A percentile compares a stretch with the other conserved stretches of the same genome.
Evolutionary conservation across 2,113 vertebrate genomes (phyloP).

Genomic region (Alethe diademata): DNA sequence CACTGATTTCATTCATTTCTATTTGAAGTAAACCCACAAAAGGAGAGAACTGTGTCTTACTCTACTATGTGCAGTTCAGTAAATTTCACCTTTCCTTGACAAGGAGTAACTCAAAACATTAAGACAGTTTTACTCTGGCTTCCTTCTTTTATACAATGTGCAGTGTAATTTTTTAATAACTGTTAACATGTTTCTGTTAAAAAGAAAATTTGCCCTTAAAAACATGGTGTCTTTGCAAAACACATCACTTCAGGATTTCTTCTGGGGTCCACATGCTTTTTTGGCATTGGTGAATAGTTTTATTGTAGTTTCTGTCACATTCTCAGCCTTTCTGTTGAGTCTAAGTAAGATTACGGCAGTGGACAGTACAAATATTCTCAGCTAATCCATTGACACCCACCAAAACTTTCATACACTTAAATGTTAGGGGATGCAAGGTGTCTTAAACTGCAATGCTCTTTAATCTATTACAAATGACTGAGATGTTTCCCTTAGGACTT

Average conservation of each 20-base stretch:
- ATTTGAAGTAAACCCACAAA: background rate
- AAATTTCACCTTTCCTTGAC: background rate
- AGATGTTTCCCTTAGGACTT: background rate
- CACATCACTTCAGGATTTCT: background rate
- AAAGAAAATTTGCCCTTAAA: background rate
- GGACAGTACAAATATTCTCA: background rate
- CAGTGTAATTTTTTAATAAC: background rate
- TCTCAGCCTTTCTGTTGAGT: background rate
- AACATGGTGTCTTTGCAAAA: background rate
- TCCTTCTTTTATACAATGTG: background rate
- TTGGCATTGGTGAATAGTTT: background rate
- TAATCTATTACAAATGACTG: background rate
- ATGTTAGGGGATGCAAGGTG: background rate
- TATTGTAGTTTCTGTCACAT: background rate
- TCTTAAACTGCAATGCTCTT: background rate
- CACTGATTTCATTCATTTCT: background rate
- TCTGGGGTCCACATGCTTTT: background rate
- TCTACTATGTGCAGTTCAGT: background rate
- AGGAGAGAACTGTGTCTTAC: background rate
- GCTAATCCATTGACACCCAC: background rate
- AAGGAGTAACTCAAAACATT: background rate
- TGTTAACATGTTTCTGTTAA: background rate
- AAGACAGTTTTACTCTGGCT: background rate
- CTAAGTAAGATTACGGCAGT: background rate
- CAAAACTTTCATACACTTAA: background rate